Percentiles rank a stretch among this genome's conserved stretches.
These are phyloP conservation scores for Battus philenor DNA, from an alignment of 1,140 invertebrate genomes.

Conservation along the genomic window DNA sequence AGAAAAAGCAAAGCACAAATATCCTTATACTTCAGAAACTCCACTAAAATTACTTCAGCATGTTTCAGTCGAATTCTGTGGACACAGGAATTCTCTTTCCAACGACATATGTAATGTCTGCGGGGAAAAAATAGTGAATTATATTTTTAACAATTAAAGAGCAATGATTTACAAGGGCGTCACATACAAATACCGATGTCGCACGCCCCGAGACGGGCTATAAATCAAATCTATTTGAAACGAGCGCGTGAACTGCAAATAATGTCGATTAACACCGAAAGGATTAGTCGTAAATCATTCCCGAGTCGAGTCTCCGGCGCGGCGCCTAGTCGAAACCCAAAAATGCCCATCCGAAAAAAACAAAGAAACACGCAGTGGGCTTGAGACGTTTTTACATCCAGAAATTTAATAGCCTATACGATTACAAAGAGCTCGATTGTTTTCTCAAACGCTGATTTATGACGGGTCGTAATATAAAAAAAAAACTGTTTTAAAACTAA, in stretches of 20 bases:
- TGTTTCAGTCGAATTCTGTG: too few species aligned
- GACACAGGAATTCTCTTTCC: too few species aligned
- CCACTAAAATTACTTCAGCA: too few species aligned
- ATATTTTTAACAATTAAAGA: too few species aligned
- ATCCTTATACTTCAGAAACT: too few species aligned
- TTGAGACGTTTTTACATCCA: conserved; percentile 47
- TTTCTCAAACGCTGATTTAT: conserved; percentile 63
- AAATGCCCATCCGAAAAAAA: conserved; percentile 33
- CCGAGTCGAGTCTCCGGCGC: conserved; percentile 38
- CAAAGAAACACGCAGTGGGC: conserved; percentile 11
- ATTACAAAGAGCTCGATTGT: conserved; percentile 67
- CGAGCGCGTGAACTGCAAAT: conserved; percentile 31
- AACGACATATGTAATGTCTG: too few species aligned
- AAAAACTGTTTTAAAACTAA: conserved; percentile 29
- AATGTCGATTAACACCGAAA: conserved; percentile 41
- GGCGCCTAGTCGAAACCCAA: conserved; percentile 35
- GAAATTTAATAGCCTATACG: conserved; percentile 62
- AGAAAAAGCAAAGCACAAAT: too few species aligned
- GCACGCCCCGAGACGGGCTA: neutral
- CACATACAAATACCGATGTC: conserved; percentile 3
- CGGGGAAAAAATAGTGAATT: too few species aligned
- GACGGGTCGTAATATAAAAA: conserved; percentile 17
- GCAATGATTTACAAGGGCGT: neutral
- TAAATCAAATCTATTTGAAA: conserved; percentile 16
- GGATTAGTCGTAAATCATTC: conserved; percentile 51